phyloP scores from a whole-genome alignment of 1,140 invertebrate species.

The Drosophila orosa region DNA sequence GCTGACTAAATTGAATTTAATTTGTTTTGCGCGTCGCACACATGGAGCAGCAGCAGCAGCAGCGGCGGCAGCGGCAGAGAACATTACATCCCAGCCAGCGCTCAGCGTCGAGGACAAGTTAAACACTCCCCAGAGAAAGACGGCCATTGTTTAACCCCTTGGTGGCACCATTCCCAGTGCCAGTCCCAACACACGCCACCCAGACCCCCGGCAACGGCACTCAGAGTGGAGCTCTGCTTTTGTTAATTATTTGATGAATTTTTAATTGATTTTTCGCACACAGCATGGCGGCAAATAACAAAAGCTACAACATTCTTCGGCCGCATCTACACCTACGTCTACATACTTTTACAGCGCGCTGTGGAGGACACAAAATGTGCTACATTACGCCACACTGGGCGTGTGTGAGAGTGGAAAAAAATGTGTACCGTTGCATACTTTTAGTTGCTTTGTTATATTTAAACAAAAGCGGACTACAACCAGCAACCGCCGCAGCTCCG shows the following conservation, averaged over 20 bases:
- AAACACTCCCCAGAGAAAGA: slow-evolving; percentile 74
- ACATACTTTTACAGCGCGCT: not conserved
- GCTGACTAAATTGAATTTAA: slow-evolving; percentile 82
- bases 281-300: slow-evolving; percentile 67
- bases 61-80: slow-evolving; percentile 36
- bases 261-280: slow-evolving; percentile 84
- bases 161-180: slow-evolving; percentile 27
- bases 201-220: slow-evolving; percentile 9
- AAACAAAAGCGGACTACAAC: slow-evolving; percentile 65
- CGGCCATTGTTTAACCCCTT: slow-evolving; percentile 77
- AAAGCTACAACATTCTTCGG: slow-evolving; percentile 52
- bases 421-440: slow-evolving; percentile 69
- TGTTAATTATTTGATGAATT: slow-evolving; percentile 84
- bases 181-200: not conserved
- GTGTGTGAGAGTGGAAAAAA: slow-evolving; percentile 38
- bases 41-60: slow-evolving; percentile 36
- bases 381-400: slow-evolving; percentile 24
- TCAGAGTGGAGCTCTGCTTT: slow-evolving; percentile 65
- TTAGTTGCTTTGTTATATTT: slow-evolving; percentile 82
- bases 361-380: slow-evolving; percentile 51
- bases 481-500: slow-evolving; percentile 44
- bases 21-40: slow-evolving; percentile 80
- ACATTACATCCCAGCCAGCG: slow-evolving; percentile 67
- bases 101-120: slow-evolving; percentile 54
- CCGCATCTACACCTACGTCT: slow-evolving; percentile 28